phyloP scores from a whole-genome alignment of 2,888 invertebrate species.

The Micropterix aruncella region DNA sequence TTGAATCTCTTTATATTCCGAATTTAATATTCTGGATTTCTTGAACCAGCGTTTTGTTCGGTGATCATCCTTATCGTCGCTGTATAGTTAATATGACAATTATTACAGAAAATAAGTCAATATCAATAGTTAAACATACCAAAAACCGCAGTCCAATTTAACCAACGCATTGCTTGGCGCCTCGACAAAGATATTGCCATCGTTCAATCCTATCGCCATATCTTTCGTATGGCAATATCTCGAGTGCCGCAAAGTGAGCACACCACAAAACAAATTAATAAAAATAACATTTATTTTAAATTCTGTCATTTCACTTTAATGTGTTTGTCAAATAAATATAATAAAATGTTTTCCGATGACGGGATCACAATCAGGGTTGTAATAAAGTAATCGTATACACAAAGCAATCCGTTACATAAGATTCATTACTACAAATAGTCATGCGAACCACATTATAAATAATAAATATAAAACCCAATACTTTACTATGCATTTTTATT shows the following conservation, averaged over 20 bases:
- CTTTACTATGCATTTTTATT: too few species aligned
- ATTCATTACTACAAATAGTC: too few species aligned
- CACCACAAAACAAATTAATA: too few species aligned
- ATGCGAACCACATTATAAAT: too few species aligned
- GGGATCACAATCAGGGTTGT: too few species aligned
- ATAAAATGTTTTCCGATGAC: too few species aligned
- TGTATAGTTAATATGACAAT: background rate
- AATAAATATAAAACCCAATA: too few species aligned
- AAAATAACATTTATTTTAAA: too few species aligned
- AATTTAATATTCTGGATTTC: background rate
- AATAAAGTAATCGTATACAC: too few species aligned
- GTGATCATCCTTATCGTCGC: background rate
- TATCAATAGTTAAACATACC: background rate
- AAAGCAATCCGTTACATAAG: too few species aligned
- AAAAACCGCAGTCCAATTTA: background rate
- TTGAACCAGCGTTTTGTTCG: background rate
- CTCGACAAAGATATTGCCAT: background rate
- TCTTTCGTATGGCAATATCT: background rate
- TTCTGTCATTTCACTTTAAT: too few species aligned
- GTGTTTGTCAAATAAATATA: too few species aligned
- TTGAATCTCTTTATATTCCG: background rate
- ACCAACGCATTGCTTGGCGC: background rate
- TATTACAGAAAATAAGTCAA: background rate
- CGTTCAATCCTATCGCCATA: background rate
- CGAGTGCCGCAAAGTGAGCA: background rate